These are phyloP conservation scores for Chalcis sispes DNA, from an alignment of 2,888 invertebrate genomes.

Conservation along the genomic window DNA sequence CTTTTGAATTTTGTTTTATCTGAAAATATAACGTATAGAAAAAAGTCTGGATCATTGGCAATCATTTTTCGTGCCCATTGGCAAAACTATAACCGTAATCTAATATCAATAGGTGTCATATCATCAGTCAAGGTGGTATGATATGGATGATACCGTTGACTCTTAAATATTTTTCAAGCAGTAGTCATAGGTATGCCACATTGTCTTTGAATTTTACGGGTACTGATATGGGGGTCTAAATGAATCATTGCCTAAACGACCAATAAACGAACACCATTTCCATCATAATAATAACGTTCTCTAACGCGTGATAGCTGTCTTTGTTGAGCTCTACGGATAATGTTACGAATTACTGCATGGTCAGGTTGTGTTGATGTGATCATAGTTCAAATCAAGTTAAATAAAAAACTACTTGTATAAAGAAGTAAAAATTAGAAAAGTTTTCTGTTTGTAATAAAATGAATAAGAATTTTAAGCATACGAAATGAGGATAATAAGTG, in stretches of 20 bases:
- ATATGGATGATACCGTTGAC: slow-evolving; percentile 49
- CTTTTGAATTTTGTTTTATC: slow-evolving; percentile 48
- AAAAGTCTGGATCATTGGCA: slow-evolving; percentile 37
- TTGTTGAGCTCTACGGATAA: background rate
- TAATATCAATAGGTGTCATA: slow-evolving; percentile 30
- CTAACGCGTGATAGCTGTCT: background rate
- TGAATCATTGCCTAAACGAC: too few relatives aligned
- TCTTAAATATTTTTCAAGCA: slow-evolving; percentile 29
- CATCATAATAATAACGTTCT: too few relatives aligned
- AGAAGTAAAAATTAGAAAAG: too few relatives aligned
- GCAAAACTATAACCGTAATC: slow-evolving; percentile 47
- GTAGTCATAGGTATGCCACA: slow-evolving; percentile 10
- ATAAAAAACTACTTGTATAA: background rate
- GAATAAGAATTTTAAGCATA: background rate
- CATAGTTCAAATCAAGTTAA: background rate
- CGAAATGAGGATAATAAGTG: background rate
- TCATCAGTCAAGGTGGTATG: slow-evolving; percentile 44
- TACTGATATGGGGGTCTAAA: background rate
- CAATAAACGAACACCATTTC: too few relatives aligned
- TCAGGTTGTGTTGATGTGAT: too few relatives aligned
- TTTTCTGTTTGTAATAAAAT: too few relatives aligned
- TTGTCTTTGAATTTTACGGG: slow-evolving; percentile 31
- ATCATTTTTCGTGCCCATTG: background rate
- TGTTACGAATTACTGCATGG: too few relatives aligned
- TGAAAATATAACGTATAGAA: slow-evolving; percentile 30